Evolutionary conservation across 1,140 invertebrate species (phyloP).

Genomic region (Planococcus citri): DNA sequence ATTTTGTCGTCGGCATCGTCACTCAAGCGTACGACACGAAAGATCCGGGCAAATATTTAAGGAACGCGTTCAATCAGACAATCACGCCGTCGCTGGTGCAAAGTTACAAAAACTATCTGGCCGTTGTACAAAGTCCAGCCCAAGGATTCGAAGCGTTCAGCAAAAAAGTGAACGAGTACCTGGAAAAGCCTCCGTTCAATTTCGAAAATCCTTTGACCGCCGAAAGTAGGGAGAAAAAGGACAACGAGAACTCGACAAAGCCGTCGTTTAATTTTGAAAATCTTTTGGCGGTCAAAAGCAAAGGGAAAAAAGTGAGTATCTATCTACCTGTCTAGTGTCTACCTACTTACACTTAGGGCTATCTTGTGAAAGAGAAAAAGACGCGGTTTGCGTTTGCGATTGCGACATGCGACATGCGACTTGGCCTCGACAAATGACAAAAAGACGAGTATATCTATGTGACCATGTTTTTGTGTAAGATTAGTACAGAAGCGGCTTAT

Average conservation of each 20-base stretch:
- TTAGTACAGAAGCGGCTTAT: conserved; percentile 75
- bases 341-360: background rate
- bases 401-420: background rate
- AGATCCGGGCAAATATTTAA: conserved; percentile 59
- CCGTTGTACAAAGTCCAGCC: conserved; percentile 50
- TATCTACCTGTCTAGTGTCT: too few species aligned
- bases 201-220: conserved; percentile 65
- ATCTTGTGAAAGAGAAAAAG: background rate
- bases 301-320: too few species aligned
- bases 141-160: conserved; percentile 62
- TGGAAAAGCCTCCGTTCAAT: conserved; percentile 69
- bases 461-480: conserved; percentile 42
- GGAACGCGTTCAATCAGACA: conserved; percentile 52
- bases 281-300: background rate
- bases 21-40: conserved; percentile 69
- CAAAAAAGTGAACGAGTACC: conserved; percentile 58
- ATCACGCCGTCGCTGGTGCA: conserved; percentile 39
- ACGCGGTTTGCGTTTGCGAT: too few species aligned
- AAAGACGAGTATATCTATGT: conserved; percentile 17
- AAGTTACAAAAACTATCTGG: conserved; percentile 60
- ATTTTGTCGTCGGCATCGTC: conserved; percentile 81
- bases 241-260: background rate
- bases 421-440: background rate
- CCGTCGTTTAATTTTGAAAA: too few species aligned
- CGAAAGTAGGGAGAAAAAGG: background rate